Conservation (phyloP, 2,888 invertebrate species). For the Eucriotettix oculatus region DNA sequence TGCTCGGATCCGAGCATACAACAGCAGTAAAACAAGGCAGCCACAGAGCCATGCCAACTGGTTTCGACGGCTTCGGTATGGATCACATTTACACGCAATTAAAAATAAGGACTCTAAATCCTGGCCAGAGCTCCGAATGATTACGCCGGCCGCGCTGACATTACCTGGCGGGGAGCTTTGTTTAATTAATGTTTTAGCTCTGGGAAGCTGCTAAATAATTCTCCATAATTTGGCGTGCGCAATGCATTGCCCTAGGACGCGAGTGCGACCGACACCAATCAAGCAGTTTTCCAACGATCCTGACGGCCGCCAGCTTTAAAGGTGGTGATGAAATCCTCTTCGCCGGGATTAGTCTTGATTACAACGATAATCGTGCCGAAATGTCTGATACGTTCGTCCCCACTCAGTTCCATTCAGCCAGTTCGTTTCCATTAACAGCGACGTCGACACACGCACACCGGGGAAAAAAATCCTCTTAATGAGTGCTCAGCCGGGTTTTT, state of each 20-base stretch:
- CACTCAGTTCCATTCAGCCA: background rate
- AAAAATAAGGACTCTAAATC: slow-evolving; percentile 12
- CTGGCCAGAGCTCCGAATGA: slow-evolving; percentile 8
- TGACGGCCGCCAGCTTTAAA: background rate
- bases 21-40: no score
- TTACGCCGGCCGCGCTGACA: slow-evolving; percentile 7
- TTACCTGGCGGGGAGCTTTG: slow-evolving; percentile 6
- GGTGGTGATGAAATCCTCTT: slow-evolving; percentile 6
- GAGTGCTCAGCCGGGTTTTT: no score
- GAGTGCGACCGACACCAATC: slow-evolving; percentile 1
- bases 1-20: no score
- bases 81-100: slow-evolving; percentile 13
- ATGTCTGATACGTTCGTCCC: background rate
- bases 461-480: no score
- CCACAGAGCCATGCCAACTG: no score
- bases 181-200: slow-evolving; percentile 11
- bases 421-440: no score
- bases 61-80: slow-evolving; percentile 24
- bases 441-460: no score
- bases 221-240: slow-evolving; percentile 7
- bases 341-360: slow-evolving; percentile 6
- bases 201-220: slow-evolving; percentile 11
- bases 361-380: slow-evolving; percentile 1
- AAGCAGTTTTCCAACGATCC: slow-evolving; percentile 1
- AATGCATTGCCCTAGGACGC: background rate